Evolutionary conservation across 2,888 invertebrate species (phyloP).

Genomic region (Lamellibrachia columna): DNA sequence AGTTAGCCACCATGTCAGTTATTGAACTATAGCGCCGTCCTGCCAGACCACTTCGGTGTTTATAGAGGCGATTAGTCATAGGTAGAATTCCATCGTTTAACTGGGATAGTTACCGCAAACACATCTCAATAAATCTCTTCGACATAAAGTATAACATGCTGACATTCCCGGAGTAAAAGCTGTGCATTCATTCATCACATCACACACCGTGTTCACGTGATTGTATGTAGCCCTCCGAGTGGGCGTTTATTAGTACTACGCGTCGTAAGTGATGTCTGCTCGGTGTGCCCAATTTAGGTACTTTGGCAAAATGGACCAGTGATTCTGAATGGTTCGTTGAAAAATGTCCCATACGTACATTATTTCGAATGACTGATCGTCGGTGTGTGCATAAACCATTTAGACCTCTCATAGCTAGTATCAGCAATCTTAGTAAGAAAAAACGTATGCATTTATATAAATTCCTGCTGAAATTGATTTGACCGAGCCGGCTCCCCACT

Average conservation of each 20-base stretch:
- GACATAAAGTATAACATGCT: background rate
- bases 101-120: background rate
- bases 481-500: background rate
- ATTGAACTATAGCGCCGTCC: no score
- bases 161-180: background rate
- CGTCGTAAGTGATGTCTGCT: background rate
- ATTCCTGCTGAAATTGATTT: background rate
- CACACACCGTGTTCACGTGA: background rate
- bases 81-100: no score
- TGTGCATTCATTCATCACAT: background rate
- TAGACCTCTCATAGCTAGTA: background rate
- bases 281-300: background rate
- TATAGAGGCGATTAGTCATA: no score
- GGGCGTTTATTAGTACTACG: background rate
- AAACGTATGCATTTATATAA: background rate
- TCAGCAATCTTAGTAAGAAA: background rate
- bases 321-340: background rate
- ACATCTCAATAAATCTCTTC: background rate
- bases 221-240: background rate
- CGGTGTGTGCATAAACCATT: background rate
- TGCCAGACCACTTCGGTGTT: no score
- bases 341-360: background rate
- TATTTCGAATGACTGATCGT: background rate
- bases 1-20: no score
- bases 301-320: background rate